These are phyloP conservation scores for Tetramorium bicarinatum DNA, from an alignment of 2,888 invertebrate genomes.

Conservation along the genomic window DNA sequence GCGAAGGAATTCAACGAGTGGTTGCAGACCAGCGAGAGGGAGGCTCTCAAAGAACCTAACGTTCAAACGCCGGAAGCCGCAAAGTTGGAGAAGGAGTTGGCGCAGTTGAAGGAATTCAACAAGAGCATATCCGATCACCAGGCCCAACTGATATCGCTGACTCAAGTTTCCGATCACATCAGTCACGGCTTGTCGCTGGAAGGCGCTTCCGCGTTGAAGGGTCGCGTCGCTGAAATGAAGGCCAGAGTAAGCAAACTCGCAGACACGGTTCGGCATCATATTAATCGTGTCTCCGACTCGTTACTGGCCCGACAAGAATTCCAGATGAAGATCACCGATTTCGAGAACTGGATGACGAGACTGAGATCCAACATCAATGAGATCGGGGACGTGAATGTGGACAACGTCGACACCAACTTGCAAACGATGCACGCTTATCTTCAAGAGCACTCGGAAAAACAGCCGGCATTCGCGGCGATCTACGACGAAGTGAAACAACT, in stretches of 20 bases:
- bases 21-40: conserved; percentile 90
- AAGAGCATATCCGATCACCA: conserved; percentile 95
- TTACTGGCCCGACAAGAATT: conserved; percentile 94
- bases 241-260: conserved; percentile 91
- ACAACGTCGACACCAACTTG: conserved; percentile 93
- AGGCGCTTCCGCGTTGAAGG: conserved; percentile 91
- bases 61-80: conserved; percentile 91
- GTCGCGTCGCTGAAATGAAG: conserved; percentile 92
- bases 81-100: conserved; percentile 92
- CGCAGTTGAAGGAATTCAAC: conserved; percentile 92
- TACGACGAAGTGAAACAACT: conserved; percentile 94
- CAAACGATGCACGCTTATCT: conserved; percentile 93
- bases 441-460: conserved; percentile 95
- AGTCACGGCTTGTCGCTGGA: conserved; percentile 93
- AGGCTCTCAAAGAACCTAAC: conserved; percentile 88
- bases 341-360: conserved; percentile 93
- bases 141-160: conserved; percentile 92
- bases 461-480: conserved; percentile 92
- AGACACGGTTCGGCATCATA: conserved; percentile 91
- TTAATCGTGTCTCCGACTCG: conserved; percentile 93
- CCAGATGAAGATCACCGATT: conserved; percentile 92
- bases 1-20: conserved; percentile 93
- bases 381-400: conserved; percentile 93
- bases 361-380: conserved; percentile 91
- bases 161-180: conserved; percentile 93